Percentiles rank a stretch among this genome's conserved stretches.
These are phyloP conservation scores for Drosophila lowei DNA, from an alignment of 1,140 invertebrate species.

Conservation along the genomic window DNA sequence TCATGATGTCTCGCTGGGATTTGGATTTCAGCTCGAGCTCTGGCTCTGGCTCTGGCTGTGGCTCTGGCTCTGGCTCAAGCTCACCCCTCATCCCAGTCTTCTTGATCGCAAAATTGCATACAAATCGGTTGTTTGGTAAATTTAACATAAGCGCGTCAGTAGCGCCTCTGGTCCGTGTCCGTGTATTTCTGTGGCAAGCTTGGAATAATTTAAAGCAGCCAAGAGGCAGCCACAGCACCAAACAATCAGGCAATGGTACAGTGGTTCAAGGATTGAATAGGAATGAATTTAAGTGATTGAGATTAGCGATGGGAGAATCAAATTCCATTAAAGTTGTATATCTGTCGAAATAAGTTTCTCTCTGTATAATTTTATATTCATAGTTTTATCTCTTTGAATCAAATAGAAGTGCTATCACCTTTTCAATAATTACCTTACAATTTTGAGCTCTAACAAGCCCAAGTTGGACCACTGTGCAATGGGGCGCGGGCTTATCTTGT, in stretches of 20 bases:
- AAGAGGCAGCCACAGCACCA: conserved; percentile 18
- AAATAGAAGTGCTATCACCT: too few relatives aligned
- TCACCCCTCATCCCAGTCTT: not conserved
- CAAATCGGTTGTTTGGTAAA: conserved; percentile 82
- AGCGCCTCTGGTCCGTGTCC: conserved; percentile 71
- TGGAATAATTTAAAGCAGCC: conserved; percentile 74
- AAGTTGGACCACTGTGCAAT: conserved; percentile 13
- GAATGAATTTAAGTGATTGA: not conserved
- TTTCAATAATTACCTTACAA: too few relatives aligned
- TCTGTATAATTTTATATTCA: too few relatives aligned
- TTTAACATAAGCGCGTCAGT: conserved; percentile 82
- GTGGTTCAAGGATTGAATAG: conserved; percentile 1
- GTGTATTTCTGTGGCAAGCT: conserved; percentile 56
- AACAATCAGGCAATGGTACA: conserved; percentile 34
- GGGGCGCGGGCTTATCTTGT: conserved; percentile 59
- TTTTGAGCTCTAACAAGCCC: too few relatives aligned
- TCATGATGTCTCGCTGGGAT: conserved; percentile 82
- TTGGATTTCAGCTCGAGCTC: conserved; percentile 63
- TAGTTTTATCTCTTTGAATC: not conserved
- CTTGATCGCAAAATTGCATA: conserved; percentile 76
- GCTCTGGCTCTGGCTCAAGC: too few relatives aligned
- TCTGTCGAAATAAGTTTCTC: too few relatives aligned
- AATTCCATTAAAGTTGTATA: not conserved
- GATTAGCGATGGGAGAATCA: not conserved
- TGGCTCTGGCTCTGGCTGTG: not conserved